Base-by-base conservation (phyloP, 2,797 vertebrate species). In the Sebastes matsubarae region DNA sequence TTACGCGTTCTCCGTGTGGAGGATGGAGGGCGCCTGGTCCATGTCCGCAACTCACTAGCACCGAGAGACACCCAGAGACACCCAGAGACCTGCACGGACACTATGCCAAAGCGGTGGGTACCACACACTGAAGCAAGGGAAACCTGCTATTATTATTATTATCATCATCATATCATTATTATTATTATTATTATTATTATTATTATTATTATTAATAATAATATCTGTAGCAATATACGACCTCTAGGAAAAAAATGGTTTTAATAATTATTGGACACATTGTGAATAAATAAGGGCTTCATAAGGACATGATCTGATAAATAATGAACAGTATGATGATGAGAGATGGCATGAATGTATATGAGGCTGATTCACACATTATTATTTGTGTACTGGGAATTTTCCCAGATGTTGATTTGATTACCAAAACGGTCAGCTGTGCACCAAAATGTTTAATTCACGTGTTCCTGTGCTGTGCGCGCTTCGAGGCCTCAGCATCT, bases 1-100 rank as follows among this genome's bases (percentile, higher is more conserved):
- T 92, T 96, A 97, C 88, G 96, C 96, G 16, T 97, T 97, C 92
- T 97, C 96, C 5, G 96, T 97, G 90, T 97, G 96, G 96, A 93
- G 96, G 93, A 97, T 97, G 96, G 96, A 97, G 91, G 96, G 96
- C 58, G 96, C 96, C 1, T 97, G 96, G 96, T 97, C 96, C 13
- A 97, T 97, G 96, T 97, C 96, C 71, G 95, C 96, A 65, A 91
- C 95, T 58, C 96, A 96, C 93, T 97, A 95, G 89, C 90, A 67
- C 27, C 79, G 63, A 25, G 75, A 68, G 86, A 85, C 68, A 36
- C 34, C 79, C 71, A 25, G 74, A 68, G 86, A 85, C 68, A 38
- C 36, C 79, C 71, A 25, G 75, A 68, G 86, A 85, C 68, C 79
- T 73, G 55, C 80, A 81, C 65, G 59, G 3, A 63, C 72, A 72